These are phyloP conservation scores for Drosophila cardini DNA, from an alignment of 1,140 invertebrate species.

Conservation along the genomic window DNA sequence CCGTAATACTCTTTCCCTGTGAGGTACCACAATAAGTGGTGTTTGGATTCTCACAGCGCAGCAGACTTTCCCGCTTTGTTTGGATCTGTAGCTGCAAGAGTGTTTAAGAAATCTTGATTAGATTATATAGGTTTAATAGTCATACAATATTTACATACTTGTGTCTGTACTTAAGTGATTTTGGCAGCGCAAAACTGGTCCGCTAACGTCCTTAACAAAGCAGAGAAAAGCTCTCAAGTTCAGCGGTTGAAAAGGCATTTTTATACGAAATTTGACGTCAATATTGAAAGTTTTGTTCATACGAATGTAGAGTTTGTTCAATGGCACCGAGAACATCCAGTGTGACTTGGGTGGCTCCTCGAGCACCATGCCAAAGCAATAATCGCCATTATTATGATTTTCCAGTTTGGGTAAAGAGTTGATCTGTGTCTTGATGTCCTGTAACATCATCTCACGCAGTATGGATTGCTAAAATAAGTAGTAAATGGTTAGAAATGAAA, in stretches of 20 bases:
- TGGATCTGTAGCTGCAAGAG: slow-evolving; percentile 25
- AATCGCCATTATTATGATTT: slow-evolving; percentile 72
- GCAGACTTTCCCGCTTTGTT: slow-evolving; percentile 56
- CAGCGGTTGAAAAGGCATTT: slow-evolving; percentile 70
- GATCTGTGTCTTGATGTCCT: slow-evolving; percentile 62
- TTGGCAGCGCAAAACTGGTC: slow-evolving; percentile 75
- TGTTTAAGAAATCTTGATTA: neutral
- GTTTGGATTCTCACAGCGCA: slow-evolving; percentile 76
- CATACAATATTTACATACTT: slow-evolving; percentile 35
- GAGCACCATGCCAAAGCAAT: slow-evolving; percentile 62
- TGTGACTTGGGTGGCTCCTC: slow-evolving; percentile 62
- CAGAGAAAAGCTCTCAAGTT: slow-evolving; percentile 70
- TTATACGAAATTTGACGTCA: slow-evolving; percentile 66
- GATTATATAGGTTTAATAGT: neutral
- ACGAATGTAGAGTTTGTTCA: slow-evolving; percentile 74
- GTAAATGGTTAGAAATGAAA: neutral
- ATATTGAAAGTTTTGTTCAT: slow-evolving; percentile 75
- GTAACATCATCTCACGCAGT: slow-evolving; percentile 72
- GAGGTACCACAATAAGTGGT: slow-evolving; percentile 63
- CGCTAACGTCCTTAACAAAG: slow-evolving; percentile 75
- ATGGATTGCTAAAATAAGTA: slow-evolving; percentile 68
- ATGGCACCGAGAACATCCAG: slow-evolving; percentile 63
- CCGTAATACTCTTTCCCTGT: slow-evolving; percentile 75
- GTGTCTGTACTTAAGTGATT: slow-evolving; percentile 78
- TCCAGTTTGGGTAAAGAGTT: slow-evolving; percentile 71